A percentile compares a stretch with the other conserved stretches of the same genome.
These are phyloP conservation scores for Lamproptera curius DNA, from an alignment of 2,888 invertebrate species.

Conservation along the genomic window DNA sequence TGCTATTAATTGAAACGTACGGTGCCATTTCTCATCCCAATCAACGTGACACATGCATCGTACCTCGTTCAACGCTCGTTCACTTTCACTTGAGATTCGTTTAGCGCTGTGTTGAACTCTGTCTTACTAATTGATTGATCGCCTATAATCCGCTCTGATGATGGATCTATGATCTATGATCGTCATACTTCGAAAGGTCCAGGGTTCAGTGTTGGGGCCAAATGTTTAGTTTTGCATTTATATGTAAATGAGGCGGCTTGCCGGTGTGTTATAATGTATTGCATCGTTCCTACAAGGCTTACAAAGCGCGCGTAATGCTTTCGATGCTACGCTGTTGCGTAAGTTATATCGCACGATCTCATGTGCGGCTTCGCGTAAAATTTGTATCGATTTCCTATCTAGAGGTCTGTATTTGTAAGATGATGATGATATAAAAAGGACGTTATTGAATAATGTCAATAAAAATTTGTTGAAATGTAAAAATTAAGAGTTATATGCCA, in stretches of 20 bases:
- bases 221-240: neutral
- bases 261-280: slow-evolving; percentile 13
- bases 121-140: slow-evolving; percentile 16
- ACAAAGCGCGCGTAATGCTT: no score
- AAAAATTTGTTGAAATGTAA: no score
- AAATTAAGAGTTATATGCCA: no score
- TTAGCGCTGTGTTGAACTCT: neutral
- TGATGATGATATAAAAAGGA: no score
- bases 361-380: no score
- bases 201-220: neutral
- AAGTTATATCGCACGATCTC: no score
- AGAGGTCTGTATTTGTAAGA: no score
- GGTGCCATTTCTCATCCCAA: neutral
- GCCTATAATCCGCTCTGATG: slow-evolving; percentile 15
- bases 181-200: slow-evolving; percentile 14
- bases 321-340: no score
- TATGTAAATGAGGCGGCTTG: neutral
- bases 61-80: slow-evolving; percentile 6
- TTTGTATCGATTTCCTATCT: no score
- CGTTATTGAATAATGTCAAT: no score
- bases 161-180: slow-evolving; percentile 17
- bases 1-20: neutral
- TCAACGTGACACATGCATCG: slow-evolving; percentile 2
- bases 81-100: slow-evolving; percentile 18
- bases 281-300: no score